phyloP scores from a whole-genome alignment of 2,797 vertebrate species.

The Telmatherina bonti region DNA sequence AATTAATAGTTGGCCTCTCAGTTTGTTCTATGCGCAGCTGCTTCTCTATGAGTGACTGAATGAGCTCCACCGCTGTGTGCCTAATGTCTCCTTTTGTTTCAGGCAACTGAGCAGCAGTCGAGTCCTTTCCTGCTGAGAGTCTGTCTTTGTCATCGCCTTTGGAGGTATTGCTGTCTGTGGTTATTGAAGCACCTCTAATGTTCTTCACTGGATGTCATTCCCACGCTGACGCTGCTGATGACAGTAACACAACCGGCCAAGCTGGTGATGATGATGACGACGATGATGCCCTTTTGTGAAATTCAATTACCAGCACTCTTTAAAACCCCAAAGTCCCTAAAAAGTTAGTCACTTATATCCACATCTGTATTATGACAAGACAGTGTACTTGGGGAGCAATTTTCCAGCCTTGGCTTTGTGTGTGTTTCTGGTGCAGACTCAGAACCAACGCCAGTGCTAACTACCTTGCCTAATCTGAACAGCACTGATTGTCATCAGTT shows the following conservation, averaged over 20 bases:
- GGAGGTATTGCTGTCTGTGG: constrained; percentile 17
- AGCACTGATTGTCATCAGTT: constrained; percentile 48
- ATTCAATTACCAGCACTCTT: neutral
- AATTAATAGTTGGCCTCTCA: constrained; percentile 25
- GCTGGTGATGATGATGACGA: neutral
- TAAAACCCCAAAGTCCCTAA: neutral
- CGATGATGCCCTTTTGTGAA: constrained; percentile 7
- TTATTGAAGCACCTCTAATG: constrained; percentile 44
- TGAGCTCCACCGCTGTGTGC: constrained; percentile 28
- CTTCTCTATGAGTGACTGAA: constrained; percentile 31
- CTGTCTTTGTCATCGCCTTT: constrained; percentile 28
- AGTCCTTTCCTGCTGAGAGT: constrained; percentile 33
- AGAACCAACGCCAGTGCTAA: constrained; percentile 41
- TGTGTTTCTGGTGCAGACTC: constrained; percentile 14
- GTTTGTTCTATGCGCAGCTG: constrained; percentile 21
- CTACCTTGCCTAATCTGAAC: constrained; percentile 51
- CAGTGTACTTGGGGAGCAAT: neutral
- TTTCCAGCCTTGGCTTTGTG: constrained; percentile 4
- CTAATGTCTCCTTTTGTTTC: constrained; percentile 49
- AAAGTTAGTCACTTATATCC: neutral
- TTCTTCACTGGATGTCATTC: constrained; percentile 15
- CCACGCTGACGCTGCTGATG: constrained; percentile 25
- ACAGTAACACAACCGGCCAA: constrained; percentile 13
- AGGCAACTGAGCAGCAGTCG: constrained; percentile 41
- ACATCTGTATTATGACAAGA: neutral